Evolutionary conservation across 2,797 vertebrate genomes (phyloP).

Genomic region (Paratrypauchen microcephalus): DNA sequence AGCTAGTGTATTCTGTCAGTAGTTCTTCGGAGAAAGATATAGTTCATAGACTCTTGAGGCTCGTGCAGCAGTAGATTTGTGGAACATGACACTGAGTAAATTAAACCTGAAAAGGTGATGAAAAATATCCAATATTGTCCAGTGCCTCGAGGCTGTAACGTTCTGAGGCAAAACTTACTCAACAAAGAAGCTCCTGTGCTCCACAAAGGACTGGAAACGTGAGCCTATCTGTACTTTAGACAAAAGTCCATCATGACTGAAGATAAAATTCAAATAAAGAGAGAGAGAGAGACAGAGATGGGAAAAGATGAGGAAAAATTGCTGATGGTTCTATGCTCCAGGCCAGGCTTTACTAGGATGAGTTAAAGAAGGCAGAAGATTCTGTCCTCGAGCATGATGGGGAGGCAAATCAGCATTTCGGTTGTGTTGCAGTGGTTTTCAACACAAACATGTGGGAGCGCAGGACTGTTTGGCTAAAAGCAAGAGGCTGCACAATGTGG

Average conservation of each 20-base stretch:
- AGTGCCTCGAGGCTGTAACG: slow-evolving; percentile 57
- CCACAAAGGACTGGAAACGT: slow-evolving; percentile 72
- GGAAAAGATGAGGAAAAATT: slow-evolving; percentile 36
- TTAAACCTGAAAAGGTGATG: slow-evolving; percentile 72
- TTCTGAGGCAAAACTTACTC: slow-evolving; percentile 66
- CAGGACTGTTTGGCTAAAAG: slow-evolving; percentile 31
- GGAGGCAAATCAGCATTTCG: slow-evolving; percentile 58
- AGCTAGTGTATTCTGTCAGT: slow-evolving; percentile 16
- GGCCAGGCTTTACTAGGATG: slow-evolving; percentile 47
- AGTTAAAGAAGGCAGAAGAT: slow-evolving; percentile 47
- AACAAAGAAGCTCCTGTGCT: slow-evolving; percentile 78
- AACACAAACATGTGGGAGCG: slow-evolving; percentile 44
- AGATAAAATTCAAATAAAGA: slow-evolving; percentile 58
- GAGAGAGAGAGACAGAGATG: slow-evolving; percentile 11
- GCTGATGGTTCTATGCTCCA: slow-evolving; percentile 54
- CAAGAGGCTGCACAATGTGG: slow-evolving; percentile 23
- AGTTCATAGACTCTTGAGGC: slow-evolving; percentile 34
- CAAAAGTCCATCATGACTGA: slow-evolving; percentile 73
- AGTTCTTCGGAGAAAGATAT: slow-evolving; percentile 31
- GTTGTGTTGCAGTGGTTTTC: slow-evolving; percentile 54
- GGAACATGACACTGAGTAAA: slow-evolving; percentile 62
- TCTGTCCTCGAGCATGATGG: slow-evolving; percentile 38
- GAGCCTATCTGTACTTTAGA: slow-evolving; percentile 73
- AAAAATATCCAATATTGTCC: slow-evolving; percentile 70
- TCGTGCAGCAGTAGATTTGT: slow-evolving; percentile 31